Base-by-base conservation (phyloP, 2,113 vertebrate genomes). In the Pitta sordida region DNA sequence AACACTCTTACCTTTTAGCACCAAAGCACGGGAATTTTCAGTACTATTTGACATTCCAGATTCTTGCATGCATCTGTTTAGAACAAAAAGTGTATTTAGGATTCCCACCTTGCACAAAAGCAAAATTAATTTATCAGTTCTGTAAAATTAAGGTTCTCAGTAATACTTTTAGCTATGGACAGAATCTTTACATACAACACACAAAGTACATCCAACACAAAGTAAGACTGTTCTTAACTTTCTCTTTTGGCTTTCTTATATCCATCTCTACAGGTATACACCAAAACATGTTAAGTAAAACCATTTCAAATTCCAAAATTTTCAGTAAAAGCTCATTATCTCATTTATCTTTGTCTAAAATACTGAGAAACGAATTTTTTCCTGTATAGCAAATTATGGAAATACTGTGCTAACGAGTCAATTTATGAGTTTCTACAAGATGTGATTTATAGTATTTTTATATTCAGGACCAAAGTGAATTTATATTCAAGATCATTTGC, bases 1-100 rank as follows among this genome's bases (percentile, higher is more conserved):
- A 36, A 36, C 20, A 58, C 32, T 58, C 94, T 97, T 97, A 98
- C 98, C 97, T 97, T 94, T 85, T 55, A 93, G 64, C 23, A 92
- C 7, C 59, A 93, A 87, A 89, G 59, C 63, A 84, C 39, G 64
- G 24, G 65, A 39, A 46, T 75, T 89, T 94, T 73, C 88, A 53
- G 88, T 34, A 84, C 91, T 77, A 48, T 80, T 86, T 55, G 78
- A 43, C 11, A 65, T 49, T 88, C 41, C 90, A 90, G 84, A 76
- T 59, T 96, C 95, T 52, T 91, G 75, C 10, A 87, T 3, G 10
- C 94, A 76, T 91, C 97, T 98, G 94, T 84, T 96, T 95, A 34
- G 93, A 95, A 96, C 71, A 96, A 93, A 62, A 97, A 83, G 13
- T 7, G 2, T 49, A 83, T 51, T 86, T 80, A 56, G 85, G 58